phyloP scores from a whole-genome alignment of 2,888 invertebrate genomes.

The Carterocephalus palaemon region DNA sequence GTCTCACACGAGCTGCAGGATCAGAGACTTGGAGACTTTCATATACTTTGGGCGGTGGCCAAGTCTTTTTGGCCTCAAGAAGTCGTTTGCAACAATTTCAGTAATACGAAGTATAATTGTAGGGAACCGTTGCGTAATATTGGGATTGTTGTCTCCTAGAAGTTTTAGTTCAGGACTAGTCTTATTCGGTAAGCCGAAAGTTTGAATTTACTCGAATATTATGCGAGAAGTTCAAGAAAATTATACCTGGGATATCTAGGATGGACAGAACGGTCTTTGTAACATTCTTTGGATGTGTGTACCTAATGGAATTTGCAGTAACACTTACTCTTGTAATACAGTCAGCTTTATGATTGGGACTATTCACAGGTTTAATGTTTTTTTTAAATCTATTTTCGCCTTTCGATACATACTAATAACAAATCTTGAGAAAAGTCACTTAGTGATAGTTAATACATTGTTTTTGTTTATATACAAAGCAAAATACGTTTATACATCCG shows the following conservation, averaged over 20 bases:
- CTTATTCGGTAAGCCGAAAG: neutral
- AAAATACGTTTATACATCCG: no score
- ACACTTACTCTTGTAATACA: neutral
- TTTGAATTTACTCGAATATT: neutral
- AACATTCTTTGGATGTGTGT: neutral
- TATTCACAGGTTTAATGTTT: no score
- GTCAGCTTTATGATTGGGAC: no score
- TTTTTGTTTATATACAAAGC: no score
- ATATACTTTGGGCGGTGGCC: slow-evolving; percentile 67
- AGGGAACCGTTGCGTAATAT: slow-evolving; percentile 49
- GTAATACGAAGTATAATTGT: slow-evolving; percentile 50
- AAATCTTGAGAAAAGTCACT: no score
- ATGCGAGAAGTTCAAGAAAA: slow-evolving; percentile 4
- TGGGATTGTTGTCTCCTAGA: slow-evolving; percentile 12
- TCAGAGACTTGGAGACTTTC: slow-evolving; percentile 50
- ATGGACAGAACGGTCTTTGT: slow-evolving; percentile 3
- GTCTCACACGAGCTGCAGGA: slow-evolving; percentile 44
- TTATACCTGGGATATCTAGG: neutral
- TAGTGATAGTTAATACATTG: no score
- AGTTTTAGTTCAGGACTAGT: neutral
- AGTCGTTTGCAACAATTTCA: slow-evolving; percentile 64
- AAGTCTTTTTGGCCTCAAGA: slow-evolving; percentile 78
- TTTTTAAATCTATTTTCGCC: no score
- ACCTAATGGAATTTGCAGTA: slow-evolving; percentile 3
- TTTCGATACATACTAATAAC: no score